Conservation (phyloP, 2,113 vertebrate genomes). For the Passerina amoena region DNA sequence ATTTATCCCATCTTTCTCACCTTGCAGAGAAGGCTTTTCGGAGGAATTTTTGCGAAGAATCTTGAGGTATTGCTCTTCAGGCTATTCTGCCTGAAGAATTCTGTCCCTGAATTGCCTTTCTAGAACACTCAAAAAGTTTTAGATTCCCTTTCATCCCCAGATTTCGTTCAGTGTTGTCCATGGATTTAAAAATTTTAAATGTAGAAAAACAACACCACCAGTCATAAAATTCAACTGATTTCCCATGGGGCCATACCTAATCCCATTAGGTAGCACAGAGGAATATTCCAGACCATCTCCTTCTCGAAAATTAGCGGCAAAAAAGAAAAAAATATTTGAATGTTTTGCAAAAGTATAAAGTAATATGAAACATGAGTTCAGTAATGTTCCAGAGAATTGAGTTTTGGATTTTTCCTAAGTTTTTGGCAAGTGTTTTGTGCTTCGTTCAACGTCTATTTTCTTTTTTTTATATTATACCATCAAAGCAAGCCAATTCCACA, state of each 20-base stretch:
- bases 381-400: background rate
- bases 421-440: background rate
- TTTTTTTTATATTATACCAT: background rate
- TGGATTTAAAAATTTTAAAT: background rate
- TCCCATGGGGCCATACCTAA: background rate
- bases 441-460: background rate
- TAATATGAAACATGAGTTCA: background rate
- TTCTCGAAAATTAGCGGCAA: background rate
- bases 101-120: fast-evolving
- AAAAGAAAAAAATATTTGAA: background rate
- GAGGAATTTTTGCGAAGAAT: background rate
- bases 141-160: background rate
- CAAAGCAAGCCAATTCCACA: background rate
- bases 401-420: background rate
- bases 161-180: background rate
- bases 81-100: background rate
- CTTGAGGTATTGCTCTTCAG: background rate
- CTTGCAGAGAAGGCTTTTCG: background rate
- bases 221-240: background rate
- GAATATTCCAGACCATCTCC: background rate
- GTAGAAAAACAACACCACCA: background rate
- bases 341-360: background rate
- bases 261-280: background rate
- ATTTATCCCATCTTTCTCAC: background rate
- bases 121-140: background rate